Evolutionary conservation across 2,797 vertebrate genomes (phyloP), one percentile per base, ranked within the genome.

Genomic region (Artibeus lituratus): DNA sequence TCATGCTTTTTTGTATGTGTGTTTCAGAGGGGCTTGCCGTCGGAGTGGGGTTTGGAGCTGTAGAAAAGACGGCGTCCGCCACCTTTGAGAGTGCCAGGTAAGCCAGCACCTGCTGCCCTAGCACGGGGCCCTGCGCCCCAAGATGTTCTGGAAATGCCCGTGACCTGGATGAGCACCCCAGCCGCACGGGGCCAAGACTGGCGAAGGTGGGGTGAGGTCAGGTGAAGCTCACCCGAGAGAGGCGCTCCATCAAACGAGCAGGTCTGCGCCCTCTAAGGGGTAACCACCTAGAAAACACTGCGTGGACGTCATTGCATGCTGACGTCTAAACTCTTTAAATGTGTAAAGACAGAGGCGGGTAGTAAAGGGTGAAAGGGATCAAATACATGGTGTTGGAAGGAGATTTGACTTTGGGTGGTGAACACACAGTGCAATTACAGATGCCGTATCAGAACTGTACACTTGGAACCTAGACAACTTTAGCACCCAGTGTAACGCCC

Each of bases 41-140:
- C 16, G 99, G 99, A 5, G 99, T 99, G 59, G 99, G 99, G 69
- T 99, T 99, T 0, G 99, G 99, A 67, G 99, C 99, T 4, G 15
- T 99, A 5, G 99, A 99, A 35, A 99, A 99, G 98, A 99, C 99
- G 0, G 53, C 98, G 0, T 99, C 99, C 22, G 99, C 99, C 1
- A 99, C 99, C 0, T 99, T 99, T 87, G 99, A 99, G 85, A 99
- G 99, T 0, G 99, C 99, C 98, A 99, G 99, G 99, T 99, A 98
- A 99, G 99, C 18, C 53, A 10, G 5, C 7, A 0, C 53, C 39
- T 1, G 7, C 16, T 0, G 18, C 44, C 82, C 42, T 4, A 1
- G 32, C 32, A 35, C 3, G 0, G 0, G 42, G 47, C 29, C 9
- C 65, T 0, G 5, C 42, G 1, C 42, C 42, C 42, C 35, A 0